These are phyloP conservation scores for Vulpes lagopus DNA, from an alignment of 2,113 vertebrate species.

Conservation along the genomic window DNA sequence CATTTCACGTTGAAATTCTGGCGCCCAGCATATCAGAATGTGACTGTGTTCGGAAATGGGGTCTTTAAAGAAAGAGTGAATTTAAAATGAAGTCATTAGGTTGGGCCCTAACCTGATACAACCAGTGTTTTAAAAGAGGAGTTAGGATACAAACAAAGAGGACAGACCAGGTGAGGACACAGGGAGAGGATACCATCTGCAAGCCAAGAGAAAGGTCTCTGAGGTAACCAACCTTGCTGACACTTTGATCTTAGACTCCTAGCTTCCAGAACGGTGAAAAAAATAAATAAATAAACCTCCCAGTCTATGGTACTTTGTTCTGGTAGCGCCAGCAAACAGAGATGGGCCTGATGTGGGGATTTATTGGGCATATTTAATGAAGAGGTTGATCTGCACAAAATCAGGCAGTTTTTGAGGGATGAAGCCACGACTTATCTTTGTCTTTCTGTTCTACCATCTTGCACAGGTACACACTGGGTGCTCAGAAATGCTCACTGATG, in stretches of 20 bases:
- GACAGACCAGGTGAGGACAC: neutral
- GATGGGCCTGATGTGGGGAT: neutral
- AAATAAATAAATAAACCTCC: neutral
- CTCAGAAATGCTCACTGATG: neutral
- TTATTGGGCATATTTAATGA: neutral
- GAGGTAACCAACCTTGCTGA: neutral
- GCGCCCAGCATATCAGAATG: neutral
- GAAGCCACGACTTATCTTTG: neutral
- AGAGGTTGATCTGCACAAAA: neutral
- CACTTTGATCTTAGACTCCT: neutral
- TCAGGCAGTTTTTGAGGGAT: neutral
- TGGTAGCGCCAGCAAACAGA: neutral
- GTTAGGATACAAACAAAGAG: neutral
- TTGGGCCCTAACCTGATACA: neutral
- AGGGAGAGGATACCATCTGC: neutral
- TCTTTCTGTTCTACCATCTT: neutral
- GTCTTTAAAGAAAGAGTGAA: neutral
- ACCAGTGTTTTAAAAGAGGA: neutral
- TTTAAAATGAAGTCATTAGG: neutral
- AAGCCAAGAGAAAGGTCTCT: neutral
- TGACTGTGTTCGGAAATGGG: neutral
- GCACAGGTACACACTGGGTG: neutral
- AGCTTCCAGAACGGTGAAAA: neutral
- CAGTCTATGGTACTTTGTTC: neutral
- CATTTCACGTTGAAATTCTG: neutral